Base-by-base conservation (phyloP, 2,888 invertebrate genomes). In the Synanthedon vespiformis region DNA sequence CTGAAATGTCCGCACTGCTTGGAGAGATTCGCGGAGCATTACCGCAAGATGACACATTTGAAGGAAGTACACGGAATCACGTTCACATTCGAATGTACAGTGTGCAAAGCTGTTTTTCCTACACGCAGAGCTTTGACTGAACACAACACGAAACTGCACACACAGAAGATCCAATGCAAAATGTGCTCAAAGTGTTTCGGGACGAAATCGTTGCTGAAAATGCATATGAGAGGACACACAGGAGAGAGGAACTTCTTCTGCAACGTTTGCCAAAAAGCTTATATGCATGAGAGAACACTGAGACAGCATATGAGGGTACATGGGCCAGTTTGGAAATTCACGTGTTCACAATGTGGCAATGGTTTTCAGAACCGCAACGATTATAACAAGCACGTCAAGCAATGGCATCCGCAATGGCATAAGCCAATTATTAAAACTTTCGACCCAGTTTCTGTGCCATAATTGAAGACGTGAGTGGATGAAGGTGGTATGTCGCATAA, bases 1-100 rank as follows among this genome's bases (percentile, higher is more conserved):
- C 53, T 85, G 4, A 86, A 85, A 67, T 87, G 87, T 55, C 79
- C 86, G 0, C 85, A 82, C 54, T 87, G 87, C 44, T 68, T 82
- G 53, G 84, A 87, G 58, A 61, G 87, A 8, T 87, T 87, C 51
- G 67, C 85, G 0, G 85, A 85, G 55, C 85, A 87, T 55, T 87
- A 87, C 50, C 70, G 70, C 2, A 85, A 85, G 54, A 85, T 87
- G 85, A 80, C 79, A 2, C 87, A 87, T 56, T 59, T 87, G 53
- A 83, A 75, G 56, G 77, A 80, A 54, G 76, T 67, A 0, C 87
- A 87, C 52, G 85, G 82, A 0, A 85, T 86, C 4, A 61, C 74
- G 0, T 83, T 83, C 22, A 79, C 72, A 0, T 86, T 85, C 44
- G 84, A 84, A 50, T 87, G 87, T 54, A 72, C 65, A 1, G 60